Conservation (phyloP, 2,113 vertebrate genomes). For the Lontra canadensis region DNA sequence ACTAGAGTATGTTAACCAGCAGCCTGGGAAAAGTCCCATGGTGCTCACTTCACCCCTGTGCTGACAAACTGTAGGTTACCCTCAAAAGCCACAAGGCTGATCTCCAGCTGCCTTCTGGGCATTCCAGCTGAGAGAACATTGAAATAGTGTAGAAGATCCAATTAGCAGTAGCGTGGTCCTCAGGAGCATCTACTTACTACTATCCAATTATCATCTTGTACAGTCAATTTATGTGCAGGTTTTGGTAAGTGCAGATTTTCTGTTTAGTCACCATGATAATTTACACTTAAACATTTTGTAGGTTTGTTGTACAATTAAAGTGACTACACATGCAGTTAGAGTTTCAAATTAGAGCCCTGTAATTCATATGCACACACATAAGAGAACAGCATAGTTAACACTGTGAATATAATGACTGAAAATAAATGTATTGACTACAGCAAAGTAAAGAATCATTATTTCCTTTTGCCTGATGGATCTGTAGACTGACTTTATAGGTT, state of each 20-base stretch:
- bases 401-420: neutral
- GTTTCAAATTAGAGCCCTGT: neutral
- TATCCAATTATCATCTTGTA: neutral
- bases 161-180: neutral
- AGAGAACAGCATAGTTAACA: neutral
- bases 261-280: conserved; percentile 29
- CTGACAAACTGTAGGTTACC: neutral
- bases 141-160: neutral
- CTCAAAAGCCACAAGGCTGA: neutral
- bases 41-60: neutral
- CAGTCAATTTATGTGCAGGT: neutral
- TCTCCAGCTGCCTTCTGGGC: neutral
- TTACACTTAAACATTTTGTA: conserved; percentile 29
- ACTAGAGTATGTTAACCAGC: neutral
- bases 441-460: conserved; percentile 23
- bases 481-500: conserved; percentile 24
- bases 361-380: neutral
- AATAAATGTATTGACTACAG: neutral
- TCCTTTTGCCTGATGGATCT: neutral
- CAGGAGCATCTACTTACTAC: neutral
- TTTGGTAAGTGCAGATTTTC: neutral
- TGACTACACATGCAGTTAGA: neutral
- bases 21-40: neutral
- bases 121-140: neutral
- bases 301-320: conserved; percentile 14